Conservation (phyloP, 2,113 vertebrate genomes). For the Myodes glareolus region DNA sequence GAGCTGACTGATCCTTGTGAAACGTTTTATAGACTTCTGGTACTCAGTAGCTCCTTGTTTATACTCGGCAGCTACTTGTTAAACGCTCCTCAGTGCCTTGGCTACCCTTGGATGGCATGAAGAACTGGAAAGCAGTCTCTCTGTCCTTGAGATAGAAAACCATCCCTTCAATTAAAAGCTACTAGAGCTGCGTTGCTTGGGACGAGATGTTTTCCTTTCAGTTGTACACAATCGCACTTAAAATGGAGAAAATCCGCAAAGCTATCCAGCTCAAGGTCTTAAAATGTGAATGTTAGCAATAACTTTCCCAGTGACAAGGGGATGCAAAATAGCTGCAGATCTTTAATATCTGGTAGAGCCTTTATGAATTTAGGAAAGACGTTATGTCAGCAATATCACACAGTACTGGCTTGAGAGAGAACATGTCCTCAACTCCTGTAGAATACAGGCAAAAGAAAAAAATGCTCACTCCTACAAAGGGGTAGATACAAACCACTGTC, state of each 20-base stretch:
- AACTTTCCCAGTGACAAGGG: neutral
- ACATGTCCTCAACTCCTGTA: neutral
- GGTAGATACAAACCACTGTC: neutral
- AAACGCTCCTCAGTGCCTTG: neutral
- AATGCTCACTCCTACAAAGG: neutral
- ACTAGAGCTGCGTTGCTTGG: neutral
- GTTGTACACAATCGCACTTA: slow-evolving; percentile 29
- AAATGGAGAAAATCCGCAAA: slow-evolving; percentile 20
- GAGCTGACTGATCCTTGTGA: neutral
- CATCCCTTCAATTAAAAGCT: slow-evolving; percentile 43
- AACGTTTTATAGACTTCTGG: neutral
- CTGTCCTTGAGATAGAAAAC: slow-evolving; percentile 30
- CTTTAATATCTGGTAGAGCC: neutral
- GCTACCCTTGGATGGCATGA: neutral
- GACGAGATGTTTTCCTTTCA: slow-evolving; percentile 44
- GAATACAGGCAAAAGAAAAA: neutral
- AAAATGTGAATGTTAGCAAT: neutral
- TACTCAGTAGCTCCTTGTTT: neutral
- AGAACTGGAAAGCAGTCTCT: neutral
- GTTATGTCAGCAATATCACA: neutral
- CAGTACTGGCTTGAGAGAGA: neutral
- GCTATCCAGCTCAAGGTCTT: slow-evolving; percentile 27
- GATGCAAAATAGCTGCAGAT: neutral
- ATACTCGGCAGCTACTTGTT: neutral
- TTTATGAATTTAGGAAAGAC: neutral